These are phyloP conservation scores for Hyles vespertilio DNA, from an alignment of 1,140 invertebrate genomes.

Conservation along the genomic window DNA sequence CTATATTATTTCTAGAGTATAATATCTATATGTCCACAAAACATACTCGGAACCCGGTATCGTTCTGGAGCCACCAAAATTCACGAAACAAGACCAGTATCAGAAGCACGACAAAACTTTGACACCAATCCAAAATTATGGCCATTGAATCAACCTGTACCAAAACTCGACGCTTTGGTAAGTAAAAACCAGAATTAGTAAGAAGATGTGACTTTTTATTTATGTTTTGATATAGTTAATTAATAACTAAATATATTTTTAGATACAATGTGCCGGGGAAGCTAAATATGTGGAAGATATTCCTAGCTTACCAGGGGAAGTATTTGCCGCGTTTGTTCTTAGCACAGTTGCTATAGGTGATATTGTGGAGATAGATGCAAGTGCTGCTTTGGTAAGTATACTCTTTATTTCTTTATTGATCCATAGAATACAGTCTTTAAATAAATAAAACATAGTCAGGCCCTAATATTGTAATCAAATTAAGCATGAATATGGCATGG, in stretches of 20 bases:
- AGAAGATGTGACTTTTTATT: too few species aligned
- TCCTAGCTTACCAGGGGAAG: constrained; percentile 75
- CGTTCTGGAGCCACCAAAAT: constrained; percentile 72
- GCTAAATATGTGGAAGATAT: constrained; percentile 81
- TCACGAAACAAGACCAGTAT: constrained; percentile 73
- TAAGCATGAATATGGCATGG: too few species aligned
- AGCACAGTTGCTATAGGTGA: constrained; percentile 39
- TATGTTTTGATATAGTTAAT: background rate
- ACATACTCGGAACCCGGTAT: constrained; percentile 41
- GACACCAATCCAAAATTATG: constrained; percentile 79
- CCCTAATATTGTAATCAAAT: too few species aligned
- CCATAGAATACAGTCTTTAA: too few species aligned
- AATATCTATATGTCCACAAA: background rate
- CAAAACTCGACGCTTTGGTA: constrained; percentile 81
- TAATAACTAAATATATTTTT: background rate
- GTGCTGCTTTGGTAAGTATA: constrained; percentile 76
- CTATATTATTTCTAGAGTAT: background rate
- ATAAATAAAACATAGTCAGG: too few species aligned
- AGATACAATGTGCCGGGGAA: constrained; percentile 78
- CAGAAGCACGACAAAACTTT: constrained; percentile 80
- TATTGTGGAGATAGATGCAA: constrained; percentile 77
- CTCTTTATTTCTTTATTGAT: too few species aligned
- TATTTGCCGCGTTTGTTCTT: constrained; percentile 80
- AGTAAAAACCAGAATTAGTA: constrained; percentile 5
- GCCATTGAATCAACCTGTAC: constrained; percentile 82